These are phyloP conservation scores for Cuniculus paca DNA, from an alignment of 2,797 vertebrate genomes.

Conservation along the genomic window DNA sequence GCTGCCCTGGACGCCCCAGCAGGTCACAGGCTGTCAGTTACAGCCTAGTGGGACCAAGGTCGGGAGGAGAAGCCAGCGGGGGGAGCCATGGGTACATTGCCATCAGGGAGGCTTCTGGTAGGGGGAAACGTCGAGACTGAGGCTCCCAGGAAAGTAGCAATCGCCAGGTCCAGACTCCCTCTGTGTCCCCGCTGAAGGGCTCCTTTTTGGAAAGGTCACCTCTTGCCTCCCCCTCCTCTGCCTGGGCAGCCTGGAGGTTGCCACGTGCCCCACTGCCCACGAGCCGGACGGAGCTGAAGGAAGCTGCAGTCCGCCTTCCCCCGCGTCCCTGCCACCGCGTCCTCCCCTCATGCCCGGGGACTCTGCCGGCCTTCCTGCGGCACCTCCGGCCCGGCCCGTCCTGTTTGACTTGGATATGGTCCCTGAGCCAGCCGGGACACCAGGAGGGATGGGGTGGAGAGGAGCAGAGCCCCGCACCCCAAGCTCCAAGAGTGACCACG, in stretches of 20 bases:
- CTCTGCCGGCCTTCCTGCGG: slow-evolving; percentile 56
- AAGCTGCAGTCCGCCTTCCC: slow-evolving; percentile 39
- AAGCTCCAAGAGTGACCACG: not conserved
- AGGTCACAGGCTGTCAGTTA: not conserved
- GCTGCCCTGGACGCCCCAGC: not conserved
- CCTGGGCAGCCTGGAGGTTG: not conserved
- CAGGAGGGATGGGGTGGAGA: not conserved
- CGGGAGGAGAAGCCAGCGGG: not conserved
- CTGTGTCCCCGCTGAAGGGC: not conserved
- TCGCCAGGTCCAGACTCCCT: not conserved
- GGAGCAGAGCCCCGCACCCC: not conserved
- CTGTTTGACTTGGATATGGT: slow-evolving; percentile 79
- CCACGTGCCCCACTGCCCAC: not conserved
- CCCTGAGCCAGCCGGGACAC: not conserved
- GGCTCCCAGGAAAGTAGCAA: not conserved
- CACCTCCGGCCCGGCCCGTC: slow-evolving; percentile 51
- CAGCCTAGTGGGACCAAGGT: not conserved
- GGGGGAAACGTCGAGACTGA: not conserved
- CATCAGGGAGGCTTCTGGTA: slow-evolving; percentile 26
- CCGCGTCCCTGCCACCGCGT: not conserved
- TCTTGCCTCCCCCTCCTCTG: not conserved
- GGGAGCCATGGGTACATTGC: not conserved
- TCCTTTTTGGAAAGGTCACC: slow-evolving; percentile 46
- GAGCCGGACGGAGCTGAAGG: slow-evolving; percentile 63
- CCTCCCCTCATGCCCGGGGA: slow-evolving; percentile 8